phyloP scores from a whole-genome alignment of 2,888 invertebrate species.

The Eumerus sabulonum region DNA sequence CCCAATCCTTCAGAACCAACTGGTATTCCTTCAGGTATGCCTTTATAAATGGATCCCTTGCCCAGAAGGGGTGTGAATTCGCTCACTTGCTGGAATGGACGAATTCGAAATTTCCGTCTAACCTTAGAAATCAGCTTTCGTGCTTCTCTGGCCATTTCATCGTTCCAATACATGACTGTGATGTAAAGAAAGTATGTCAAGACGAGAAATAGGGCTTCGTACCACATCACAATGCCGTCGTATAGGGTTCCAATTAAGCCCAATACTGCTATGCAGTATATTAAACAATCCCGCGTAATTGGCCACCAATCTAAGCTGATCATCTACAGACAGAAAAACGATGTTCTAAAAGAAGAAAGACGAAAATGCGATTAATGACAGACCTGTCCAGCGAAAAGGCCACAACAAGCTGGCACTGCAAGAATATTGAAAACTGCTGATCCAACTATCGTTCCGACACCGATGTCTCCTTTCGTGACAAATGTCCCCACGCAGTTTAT shows the following conservation, averaged over 20 bases:
- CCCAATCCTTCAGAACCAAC: not conserved
- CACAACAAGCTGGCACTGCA: constrained; percentile 89
- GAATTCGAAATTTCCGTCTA: constrained; percentile 79
- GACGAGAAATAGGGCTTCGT: constrained; percentile 88
- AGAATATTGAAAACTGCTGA: constrained; percentile 92
- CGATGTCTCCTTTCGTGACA: constrained; percentile 90
- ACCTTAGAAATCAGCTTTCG: constrained; percentile 62
- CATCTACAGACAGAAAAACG: constrained; percentile 80
- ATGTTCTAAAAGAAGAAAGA: no score
- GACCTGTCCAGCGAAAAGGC: constrained; percentile 88
- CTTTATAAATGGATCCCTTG: constrained; percentile 5
- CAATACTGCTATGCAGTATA: constrained; percentile 89
- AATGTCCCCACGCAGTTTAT: constrained; percentile 93
- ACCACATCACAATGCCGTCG: constrained; percentile 92
- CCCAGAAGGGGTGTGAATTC: constrained; percentile 79
- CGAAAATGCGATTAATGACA: not conserved
- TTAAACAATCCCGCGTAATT: constrained; percentile 88
- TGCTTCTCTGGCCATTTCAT: constrained; percentile 80
- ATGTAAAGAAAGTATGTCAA: constrained; percentile 80
- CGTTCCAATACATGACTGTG: constrained; percentile 86
- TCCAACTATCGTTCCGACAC: constrained; percentile 90
- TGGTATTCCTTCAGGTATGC: no score
- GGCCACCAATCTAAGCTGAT: constrained; percentile 93
- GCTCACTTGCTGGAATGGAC: constrained; percentile 75
- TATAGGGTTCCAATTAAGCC: constrained; percentile 90